These are phyloP conservation scores for Callospermophilus lateralis DNA, from an alignment of 2,113 vertebrate species.

Conservation along the genomic window DNA sequence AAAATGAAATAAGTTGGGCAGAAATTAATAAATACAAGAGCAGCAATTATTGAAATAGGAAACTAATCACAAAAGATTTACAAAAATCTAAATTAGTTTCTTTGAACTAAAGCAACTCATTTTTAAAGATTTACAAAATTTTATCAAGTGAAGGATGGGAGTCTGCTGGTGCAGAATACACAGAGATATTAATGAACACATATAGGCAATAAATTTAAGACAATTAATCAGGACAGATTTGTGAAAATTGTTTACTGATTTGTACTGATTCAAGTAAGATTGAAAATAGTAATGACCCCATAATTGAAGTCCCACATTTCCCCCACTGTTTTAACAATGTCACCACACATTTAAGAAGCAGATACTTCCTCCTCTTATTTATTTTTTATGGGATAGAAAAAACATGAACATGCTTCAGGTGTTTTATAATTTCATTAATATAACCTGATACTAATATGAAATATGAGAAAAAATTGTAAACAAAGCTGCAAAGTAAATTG, in stretches of 20 bases:
- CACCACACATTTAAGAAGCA: neutral
- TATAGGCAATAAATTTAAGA: neutral
- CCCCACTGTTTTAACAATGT: neutral
- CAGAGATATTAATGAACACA: neutral
- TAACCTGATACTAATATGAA: neutral
- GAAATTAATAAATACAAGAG: neutral
- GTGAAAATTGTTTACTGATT: neutral
- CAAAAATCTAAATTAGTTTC: too few species aligned
- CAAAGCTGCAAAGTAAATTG: neutral
- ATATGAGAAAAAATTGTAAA: neutral
- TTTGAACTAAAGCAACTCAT: neutral
- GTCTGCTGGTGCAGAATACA: neutral
- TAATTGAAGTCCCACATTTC: neutral
- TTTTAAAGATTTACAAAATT: neutral
- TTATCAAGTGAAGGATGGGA: neutral
- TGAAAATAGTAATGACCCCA: neutral
- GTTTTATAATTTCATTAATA: neutral
- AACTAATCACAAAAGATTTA: neutral
- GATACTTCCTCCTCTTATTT: neutral
- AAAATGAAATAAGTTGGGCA: neutral
- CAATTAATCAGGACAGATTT: neutral
- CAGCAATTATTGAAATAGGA: neutral
- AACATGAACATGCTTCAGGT: neutral
- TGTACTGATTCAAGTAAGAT: neutral
- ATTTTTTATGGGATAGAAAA: neutral